Evolutionary conservation across 2,888 invertebrate species (phyloP).

Genomic region (Chymomyza procnemis): DNA sequence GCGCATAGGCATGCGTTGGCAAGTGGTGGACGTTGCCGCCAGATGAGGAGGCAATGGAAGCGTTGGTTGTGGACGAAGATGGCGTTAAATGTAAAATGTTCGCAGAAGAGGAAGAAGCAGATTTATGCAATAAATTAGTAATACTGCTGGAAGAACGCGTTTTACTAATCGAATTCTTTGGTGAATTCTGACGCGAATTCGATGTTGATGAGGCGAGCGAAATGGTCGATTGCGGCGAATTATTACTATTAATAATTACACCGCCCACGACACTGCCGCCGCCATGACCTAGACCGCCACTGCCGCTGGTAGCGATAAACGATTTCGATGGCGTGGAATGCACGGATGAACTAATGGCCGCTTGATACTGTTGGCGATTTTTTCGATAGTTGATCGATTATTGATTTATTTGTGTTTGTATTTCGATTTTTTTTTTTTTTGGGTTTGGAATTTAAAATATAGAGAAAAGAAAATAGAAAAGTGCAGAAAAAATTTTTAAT

Average conservation of each 20-base stretch:
- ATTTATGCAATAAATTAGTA: conserved; percentile 79
- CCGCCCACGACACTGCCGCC: conserved; percentile 66
- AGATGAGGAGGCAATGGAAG: conserved; percentile 23
- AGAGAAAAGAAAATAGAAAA: conserved; percentile 70
- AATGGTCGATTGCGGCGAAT: conserved; percentile 79
- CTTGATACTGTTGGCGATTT: conserved; percentile 85
- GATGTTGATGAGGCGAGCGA: conserved; percentile 77
- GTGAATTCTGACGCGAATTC: conserved; percentile 77
- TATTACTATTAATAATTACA: conserved; percentile 67
- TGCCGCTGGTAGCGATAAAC: conserved; percentile 78
- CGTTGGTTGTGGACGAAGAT: conserved; percentile 75
- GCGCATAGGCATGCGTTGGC: conserved; percentile 84
- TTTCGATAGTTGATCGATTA: conserved; percentile 21
- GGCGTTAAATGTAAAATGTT: conserved; percentile 65
- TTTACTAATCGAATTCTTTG: conserved; percentile 79
- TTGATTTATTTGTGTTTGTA: conserved; percentile 6
- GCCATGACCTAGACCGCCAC: conserved; percentile 57
- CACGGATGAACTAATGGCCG: conserved; percentile 86
- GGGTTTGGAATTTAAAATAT: conserved; percentile 39
- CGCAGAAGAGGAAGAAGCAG: conserved; percentile 77
- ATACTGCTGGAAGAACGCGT: conserved; percentile 78
- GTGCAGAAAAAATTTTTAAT: conserved; percentile 68
- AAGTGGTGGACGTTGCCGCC: conserved; percentile 58
- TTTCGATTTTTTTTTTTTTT: conserved; percentile 12
- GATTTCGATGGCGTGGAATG: conserved; percentile 84